Conservation (phyloP, 2,113 vertebrate genomes). For the Neolamprologus sp. region DNA sequence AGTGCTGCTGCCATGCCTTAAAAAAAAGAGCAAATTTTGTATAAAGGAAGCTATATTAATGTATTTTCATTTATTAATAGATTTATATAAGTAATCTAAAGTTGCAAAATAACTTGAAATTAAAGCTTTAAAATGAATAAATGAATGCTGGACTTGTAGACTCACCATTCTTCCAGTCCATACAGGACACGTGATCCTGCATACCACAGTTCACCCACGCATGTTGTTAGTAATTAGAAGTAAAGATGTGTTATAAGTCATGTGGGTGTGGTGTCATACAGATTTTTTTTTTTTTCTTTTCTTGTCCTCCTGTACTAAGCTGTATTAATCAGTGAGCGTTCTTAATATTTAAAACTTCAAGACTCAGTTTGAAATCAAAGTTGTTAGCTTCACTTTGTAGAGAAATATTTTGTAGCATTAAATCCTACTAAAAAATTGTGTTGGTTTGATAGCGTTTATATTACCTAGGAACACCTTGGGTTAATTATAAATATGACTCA, state of each 20-base stretch:
- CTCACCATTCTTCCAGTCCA: background rate
- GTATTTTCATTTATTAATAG: background rate
- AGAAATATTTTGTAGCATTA: background rate
- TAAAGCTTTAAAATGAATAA: background rate
- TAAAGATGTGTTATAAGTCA: background rate
- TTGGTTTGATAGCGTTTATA: background rate
- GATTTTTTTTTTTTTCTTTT: background rate
- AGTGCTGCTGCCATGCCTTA: background rate
- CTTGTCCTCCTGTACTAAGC: background rate
- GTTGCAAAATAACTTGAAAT: background rate
- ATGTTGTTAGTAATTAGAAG: background rate
- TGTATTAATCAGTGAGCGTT: background rate
- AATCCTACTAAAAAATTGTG: background rate
- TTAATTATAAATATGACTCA: background rate
- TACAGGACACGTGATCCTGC: background rate
- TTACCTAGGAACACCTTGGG: background rate
- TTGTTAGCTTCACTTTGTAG: background rate
- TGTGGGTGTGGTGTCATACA: background rate
- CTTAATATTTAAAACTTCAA: background rate
- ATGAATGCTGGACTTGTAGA: background rate
- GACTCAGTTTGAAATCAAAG: background rate
- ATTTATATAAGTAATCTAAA: background rate
- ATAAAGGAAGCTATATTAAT: background rate
- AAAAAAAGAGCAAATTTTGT: background rate
- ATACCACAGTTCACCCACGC: background rate